Conservation (phyloP, 2,797 vertebrate species). For the Phoebastria nigripes region DNA sequence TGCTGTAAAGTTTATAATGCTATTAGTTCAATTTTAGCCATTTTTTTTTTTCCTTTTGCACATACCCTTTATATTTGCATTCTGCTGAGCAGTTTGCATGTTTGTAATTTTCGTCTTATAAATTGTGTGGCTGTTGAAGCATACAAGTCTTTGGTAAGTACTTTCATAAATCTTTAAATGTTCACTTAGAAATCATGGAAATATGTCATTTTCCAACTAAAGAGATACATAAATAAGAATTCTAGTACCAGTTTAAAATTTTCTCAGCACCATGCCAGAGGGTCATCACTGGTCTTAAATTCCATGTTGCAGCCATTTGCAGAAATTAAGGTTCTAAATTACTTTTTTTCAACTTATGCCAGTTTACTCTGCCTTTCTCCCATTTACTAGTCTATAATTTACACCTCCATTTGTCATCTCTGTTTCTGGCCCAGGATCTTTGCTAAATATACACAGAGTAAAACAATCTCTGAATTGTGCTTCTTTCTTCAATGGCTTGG, state of each 20-base stretch:
- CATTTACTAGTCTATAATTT: background rate
- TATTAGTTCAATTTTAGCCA: background rate
- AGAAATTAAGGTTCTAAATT: background rate
- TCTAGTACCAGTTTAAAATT: background rate
- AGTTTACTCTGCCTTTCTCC: background rate
- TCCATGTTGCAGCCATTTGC: background rate
- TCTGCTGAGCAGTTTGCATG: background rate
- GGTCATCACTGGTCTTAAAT: background rate
- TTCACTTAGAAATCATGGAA: background rate
- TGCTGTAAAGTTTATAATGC: background rate
- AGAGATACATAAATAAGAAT: background rate
- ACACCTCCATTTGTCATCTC: background rate
- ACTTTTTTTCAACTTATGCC: background rate
- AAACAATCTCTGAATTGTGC: background rate
- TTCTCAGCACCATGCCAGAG: background rate
- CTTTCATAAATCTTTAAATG: background rate
- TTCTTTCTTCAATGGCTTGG: background rate
- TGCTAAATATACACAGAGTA: background rate
- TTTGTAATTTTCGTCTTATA: background rate
- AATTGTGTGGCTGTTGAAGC: background rate
- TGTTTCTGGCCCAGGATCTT: background rate
- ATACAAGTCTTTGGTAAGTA: background rate
- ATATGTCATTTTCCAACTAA: background rate
- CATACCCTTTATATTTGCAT: background rate
- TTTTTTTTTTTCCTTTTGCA: background rate